These are phyloP conservation scores for Cacatua alba DNA, from an alignment of 2,113 vertebrate species.

Conservation along the genomic window DNA sequence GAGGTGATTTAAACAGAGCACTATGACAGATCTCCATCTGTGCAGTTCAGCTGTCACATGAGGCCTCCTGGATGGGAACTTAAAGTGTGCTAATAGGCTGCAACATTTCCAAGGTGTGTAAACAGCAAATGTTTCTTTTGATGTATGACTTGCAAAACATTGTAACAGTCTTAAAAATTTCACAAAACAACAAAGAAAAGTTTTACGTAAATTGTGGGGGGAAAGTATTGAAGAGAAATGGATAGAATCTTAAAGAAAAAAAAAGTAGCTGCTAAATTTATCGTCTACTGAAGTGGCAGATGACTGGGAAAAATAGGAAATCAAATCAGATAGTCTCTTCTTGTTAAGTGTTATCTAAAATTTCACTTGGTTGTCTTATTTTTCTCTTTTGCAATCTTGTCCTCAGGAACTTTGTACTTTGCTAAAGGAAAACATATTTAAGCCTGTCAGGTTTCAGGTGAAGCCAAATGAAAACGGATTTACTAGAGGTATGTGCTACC, in stretches of 20 bases:
- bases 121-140: not conserved
- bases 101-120: not conserved
- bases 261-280: not conserved
- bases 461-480: not conserved
- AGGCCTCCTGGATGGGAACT: not conserved
- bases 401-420: not conserved
- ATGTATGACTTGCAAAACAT: not conserved
- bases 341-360: not conserved
- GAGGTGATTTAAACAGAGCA: slow-evolving; percentile 15
- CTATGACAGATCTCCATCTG: slow-evolving; percentile 37
- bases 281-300: not conserved
- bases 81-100: not conserved
- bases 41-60: slow-evolving; percentile 6
- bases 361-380: not conserved
- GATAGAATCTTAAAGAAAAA: not conserved
- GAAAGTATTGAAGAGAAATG: not conserved
- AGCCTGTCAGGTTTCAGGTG: not conserved
- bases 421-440: not conserved
- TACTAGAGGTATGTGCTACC: not conserved
- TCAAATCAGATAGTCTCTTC: not conserved
- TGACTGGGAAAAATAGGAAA: not conserved
- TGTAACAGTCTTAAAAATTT: not conserved
- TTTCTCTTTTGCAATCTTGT: not conserved
- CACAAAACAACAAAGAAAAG: not conserved
- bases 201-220: not conserved